Base-by-base conservation (phyloP, 2,797 vertebrate genomes). In the Ceyx erithaca region DNA sequence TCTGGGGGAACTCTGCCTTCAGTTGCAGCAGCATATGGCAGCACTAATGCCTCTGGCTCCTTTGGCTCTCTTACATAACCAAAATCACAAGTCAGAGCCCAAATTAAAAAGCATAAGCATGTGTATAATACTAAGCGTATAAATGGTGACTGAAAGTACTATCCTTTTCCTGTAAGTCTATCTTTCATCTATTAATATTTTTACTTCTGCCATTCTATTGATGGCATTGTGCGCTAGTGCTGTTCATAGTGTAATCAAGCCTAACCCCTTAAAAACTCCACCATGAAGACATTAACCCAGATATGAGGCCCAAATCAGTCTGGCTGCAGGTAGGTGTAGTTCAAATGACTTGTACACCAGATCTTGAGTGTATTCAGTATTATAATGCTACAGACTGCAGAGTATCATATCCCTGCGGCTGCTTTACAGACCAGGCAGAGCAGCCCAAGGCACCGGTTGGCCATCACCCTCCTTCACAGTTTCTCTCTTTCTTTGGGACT, bases 31-130 rank as follows among this genome's bases (percentile, higher is more conserved):
- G 54, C 0, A 1, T 66, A 83, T 0, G 0, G 85, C 83, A 80
- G 62, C 59, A 61, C 46, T 85, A 91, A 69, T 82, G 68, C 48
- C 70, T 41, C 77, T 73, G 77, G 90, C 94, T 92, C 49, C 57
- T 72, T 30, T 6, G 2, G 8, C 31, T 55, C 51, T 41, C 71
- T 94, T 91, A 89, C 4, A 33, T 89, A 93, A 94, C 87, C 0
- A 0, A 90, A 66, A 90, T 89, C 92, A 87, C 89, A 92, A 93
- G 73, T 64, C 66, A 40, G 82, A 91, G 85, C 72, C 93, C 80
- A 55, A 87, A 91, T 92, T 87, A 80, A 72, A 87, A 67, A 92
- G 90, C 85, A 64, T 70, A 78, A 93, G 35, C 80, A 73, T 77
- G 48, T 78, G 79, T 51, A 30, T 58, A 71, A 81, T 89, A 89